These are phyloP conservation scores for Mya arenaria DNA, from an alignment of 1,140 invertebrate species.

Conservation along the genomic window DNA sequence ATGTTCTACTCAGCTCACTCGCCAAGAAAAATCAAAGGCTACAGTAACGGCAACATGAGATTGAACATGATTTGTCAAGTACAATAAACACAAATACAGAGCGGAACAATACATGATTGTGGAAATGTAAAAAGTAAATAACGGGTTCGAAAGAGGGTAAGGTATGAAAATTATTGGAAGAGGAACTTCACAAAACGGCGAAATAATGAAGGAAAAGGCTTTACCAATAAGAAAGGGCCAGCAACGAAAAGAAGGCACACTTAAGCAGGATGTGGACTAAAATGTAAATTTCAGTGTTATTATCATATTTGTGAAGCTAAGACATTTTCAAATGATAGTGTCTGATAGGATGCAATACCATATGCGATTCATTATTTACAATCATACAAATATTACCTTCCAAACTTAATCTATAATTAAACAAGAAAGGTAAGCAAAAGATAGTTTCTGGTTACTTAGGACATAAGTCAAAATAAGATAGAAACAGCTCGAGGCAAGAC, in stretches of 20 bases:
- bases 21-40: too few species aligned
- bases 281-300: constrained; percentile 8
- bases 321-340: neutral
- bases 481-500: neutral
- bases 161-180: constrained; percentile 9
- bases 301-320: neutral
- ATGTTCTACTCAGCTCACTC: too few species aligned
- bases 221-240: neutral
- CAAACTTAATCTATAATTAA: neutral
- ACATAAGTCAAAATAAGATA: neutral
- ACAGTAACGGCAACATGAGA: too few species aligned
- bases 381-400: neutral
- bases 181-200: neutral
- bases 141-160: constrained; percentile 4
- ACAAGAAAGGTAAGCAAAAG: constrained; percentile 1
- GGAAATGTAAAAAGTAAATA: too few species aligned
- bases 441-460: constrained; percentile 6
- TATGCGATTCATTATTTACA: neutral
- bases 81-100: too few species aligned
- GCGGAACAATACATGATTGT: too few species aligned
- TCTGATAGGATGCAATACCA: neutral
- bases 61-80: too few species aligned
- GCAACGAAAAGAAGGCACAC: neutral
- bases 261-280: neutral
- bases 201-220: constrained; percentile 10